Evolutionary conservation across 1,140 invertebrate species (phyloP).

Genomic region (Brachystomella parvula): DNA sequence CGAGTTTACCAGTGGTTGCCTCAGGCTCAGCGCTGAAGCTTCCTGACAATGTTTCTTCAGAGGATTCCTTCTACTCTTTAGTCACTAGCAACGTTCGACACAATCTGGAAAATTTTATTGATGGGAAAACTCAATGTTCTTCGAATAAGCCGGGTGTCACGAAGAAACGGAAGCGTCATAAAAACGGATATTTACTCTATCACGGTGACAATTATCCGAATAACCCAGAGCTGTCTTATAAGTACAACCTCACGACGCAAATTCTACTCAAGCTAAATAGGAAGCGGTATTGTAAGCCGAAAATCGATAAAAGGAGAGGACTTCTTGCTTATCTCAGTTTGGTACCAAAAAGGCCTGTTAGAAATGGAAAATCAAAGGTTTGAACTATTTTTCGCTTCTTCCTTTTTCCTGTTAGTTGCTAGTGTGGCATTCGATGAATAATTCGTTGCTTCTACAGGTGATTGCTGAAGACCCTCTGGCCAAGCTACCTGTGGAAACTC

Average conservation of each 20-base stretch:
- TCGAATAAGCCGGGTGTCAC: background rate
- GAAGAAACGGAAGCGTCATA: constrained; percentile 23
- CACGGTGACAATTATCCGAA: constrained; percentile 37
- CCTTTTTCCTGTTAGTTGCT: background rate
- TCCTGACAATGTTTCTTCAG: constrained; percentile 21
- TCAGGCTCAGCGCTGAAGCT: constrained; percentile 29
- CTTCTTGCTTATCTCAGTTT: constrained; percentile 35
- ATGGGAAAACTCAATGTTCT: constrained; percentile 22
- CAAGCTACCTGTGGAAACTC: background rate
- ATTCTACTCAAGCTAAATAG: constrained; percentile 35
- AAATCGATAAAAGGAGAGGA: constrained; percentile 32
- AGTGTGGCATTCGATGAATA: background rate
- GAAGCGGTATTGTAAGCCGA: constrained; percentile 29
- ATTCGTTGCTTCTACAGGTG: background rate
- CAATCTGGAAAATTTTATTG: constrained; percentile 36
- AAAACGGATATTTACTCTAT: constrained; percentile 35
- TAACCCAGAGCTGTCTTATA: constrained; percentile 33
- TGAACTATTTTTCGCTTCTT: background rate
- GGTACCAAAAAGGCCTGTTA: constrained; percentile 23
- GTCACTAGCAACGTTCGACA: constrained; percentile 33
- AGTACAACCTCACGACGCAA: constrained; percentile 35
- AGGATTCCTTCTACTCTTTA: constrained; percentile 32
- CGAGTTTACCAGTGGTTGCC: constrained; percentile 28
- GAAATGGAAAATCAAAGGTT: constrained; percentile 25
- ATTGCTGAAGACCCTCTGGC: background rate